Evolutionary conservation across 2,888 invertebrate genomes (phyloP), one percentile per base, ranked within the genome.

Genomic region (Melipona beecheii): DNA sequence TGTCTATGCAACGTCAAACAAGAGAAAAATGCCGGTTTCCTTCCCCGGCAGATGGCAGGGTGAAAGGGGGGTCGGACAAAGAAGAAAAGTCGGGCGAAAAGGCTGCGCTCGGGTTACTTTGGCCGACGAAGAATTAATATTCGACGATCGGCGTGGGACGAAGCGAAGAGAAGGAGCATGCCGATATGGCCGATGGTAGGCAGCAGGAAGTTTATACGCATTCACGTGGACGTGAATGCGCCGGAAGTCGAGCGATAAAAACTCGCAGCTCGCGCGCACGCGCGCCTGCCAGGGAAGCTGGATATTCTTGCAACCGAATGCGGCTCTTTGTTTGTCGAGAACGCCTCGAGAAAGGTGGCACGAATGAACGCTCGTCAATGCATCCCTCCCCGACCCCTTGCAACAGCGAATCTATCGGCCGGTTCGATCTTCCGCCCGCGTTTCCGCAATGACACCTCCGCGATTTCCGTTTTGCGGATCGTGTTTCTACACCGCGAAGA

Each of bases 331-430:
- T 77, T 66, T 81, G 71, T 31, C 56, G 69, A 15, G 15, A 71
- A 76, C 56, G 43, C 50, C 31, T 50, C 52, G 65, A 70, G 65
- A 70, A 77, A 76, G 52, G 24, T 58, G 76, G 54, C 65, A 76
- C 70, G 60, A 72, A 54, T 21, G 80, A 77, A 60, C 50, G 78
- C 66, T 66, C 71, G 60, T 78, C 81, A 78, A 81, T 81, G 66
- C 65, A 4, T 43, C 43, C 9, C 43, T 2, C 43, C 1, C 52
- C 19, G 17, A 5, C 5, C 43, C 21, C 5, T 31, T 13, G 66
- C 1, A 58, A 65, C 19, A 71, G 60, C 50, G 54, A 81, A 81
- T 81, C 71, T 62, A 60, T 81, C 66, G 71, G 60, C 52, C 71
- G 71, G n/a, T 71, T 58, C 70, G 52, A 64, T 31, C 49, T 73